These are phyloP conservation scores for Agonopterix arenella DNA, from an alignment of 2,888 invertebrate species.

Conservation along the genomic window DNA sequence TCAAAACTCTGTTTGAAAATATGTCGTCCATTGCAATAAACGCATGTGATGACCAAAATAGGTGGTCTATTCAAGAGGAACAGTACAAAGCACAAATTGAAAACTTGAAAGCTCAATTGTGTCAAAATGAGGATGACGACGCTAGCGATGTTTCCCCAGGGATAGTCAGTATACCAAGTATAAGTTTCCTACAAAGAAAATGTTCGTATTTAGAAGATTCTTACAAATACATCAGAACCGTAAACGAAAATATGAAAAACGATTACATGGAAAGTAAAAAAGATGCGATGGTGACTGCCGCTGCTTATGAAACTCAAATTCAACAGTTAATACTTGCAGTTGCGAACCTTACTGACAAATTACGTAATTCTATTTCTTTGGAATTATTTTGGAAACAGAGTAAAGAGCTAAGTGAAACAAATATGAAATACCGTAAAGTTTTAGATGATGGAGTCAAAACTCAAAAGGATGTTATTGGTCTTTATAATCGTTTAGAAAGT, in stretches of 20 bases:
- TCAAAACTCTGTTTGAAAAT: slow-evolving; percentile 59
- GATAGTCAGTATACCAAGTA: slow-evolving; percentile 32
- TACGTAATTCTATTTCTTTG: slow-evolving; percentile 62
- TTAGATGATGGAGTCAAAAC: slow-evolving; percentile 36
- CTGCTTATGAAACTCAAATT: slow-evolving; percentile 57
- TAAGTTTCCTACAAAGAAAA: slow-evolving; percentile 49
- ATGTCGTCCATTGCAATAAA: slow-evolving; percentile 57
- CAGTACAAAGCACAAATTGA: slow-evolving; percentile 61
- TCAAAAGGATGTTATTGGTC: slow-evolving; percentile 22
- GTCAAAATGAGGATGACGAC: slow-evolving; percentile 45
- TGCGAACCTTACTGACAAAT: slow-evolving; percentile 59
- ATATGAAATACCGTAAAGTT: slow-evolving; percentile 68
- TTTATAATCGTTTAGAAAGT: slow-evolving; percentile 32
- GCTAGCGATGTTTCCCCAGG: slow-evolving; percentile 57
- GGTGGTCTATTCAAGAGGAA: slow-evolving; percentile 64
- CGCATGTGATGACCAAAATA: slow-evolving; percentile 54
- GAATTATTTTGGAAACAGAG: slow-evolving; percentile 72
- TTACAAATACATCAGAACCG: slow-evolving; percentile 59
- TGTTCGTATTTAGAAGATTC: slow-evolving; percentile 59
- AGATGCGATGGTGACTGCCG: slow-evolving; percentile 53
- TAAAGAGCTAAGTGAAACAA: slow-evolving; percentile 63
- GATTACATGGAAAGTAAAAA: slow-evolving; percentile 65
- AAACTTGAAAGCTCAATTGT: slow-evolving; percentile 44
- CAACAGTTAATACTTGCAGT: slow-evolving; percentile 52
- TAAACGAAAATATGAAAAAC: slow-evolving; percentile 71